Percentiles rank a stretch among this genome's conserved stretches.
Conservation (phyloP, 2,888 invertebrate species). For the Tetramorium bicarinatum region DNA sequence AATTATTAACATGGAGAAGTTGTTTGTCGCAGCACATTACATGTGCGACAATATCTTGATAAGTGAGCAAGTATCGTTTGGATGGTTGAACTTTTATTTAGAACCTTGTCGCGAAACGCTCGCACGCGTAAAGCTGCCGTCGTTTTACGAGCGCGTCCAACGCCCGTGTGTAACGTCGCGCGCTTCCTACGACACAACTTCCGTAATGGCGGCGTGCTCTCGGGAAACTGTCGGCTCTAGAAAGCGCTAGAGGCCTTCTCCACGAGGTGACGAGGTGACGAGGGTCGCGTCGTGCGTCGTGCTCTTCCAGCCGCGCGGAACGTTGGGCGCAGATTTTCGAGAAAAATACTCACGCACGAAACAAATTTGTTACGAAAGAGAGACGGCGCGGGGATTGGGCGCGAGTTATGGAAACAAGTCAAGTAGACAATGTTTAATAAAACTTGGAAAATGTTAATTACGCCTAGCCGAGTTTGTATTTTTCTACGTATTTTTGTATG, state of each 20-base stretch:
- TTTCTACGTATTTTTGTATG: too few species aligned
- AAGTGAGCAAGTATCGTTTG: neutral
- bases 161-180: conserved; percentile 64
- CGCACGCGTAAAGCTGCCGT: neutral
- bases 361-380: neutral
- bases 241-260: conserved; percentile 21
- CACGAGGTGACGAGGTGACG: neutral
- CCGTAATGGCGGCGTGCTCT: conserved; percentile 72
- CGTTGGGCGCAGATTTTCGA: neutral
- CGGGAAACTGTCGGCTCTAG: conserved; percentile 62
- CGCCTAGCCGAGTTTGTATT: neutral
- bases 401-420: neutral
- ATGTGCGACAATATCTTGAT: neutral
- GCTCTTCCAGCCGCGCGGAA: too few species aligned
- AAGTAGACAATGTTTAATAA: neutral
- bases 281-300: neutral
- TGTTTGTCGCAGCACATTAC: neutral
- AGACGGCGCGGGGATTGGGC: too few species aligned
- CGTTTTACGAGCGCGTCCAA: conserved; percentile 43
- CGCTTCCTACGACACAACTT: conserved; percentile 64
- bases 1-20: neutral
- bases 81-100: neutral
- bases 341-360: too few species aligned
- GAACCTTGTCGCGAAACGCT: neutral
- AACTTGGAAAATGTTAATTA: neutral